Evolutionary conservation across 1,140 invertebrate genomes (phyloP).

Genomic region (Polypedilum vanderplanki): DNA sequence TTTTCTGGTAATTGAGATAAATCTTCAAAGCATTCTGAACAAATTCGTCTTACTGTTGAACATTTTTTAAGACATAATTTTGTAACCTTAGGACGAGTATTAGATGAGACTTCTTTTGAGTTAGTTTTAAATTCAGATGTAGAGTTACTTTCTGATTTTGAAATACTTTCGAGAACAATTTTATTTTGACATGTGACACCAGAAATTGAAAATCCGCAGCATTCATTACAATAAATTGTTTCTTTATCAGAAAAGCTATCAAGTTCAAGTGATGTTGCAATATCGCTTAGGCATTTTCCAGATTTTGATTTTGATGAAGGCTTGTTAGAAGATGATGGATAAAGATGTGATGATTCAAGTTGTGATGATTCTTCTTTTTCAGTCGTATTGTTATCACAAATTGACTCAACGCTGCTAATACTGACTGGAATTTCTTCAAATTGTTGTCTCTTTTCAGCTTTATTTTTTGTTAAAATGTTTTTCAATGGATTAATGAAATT

Average conservation of each 20-base stretch:
- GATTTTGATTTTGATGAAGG: background rate
- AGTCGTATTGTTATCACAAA: background rate
- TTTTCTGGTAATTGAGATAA: background rate
- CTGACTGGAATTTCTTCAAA: background rate
- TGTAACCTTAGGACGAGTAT: background rate
- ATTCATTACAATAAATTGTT: background rate
- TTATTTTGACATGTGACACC: background rate
- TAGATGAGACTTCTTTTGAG: background rate
- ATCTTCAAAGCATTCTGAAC: conserved; percentile 21
- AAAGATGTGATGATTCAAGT: background rate
- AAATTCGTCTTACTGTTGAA: background rate
- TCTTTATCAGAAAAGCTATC: background rate
- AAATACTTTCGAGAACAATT: background rate
- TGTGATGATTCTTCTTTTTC: background rate
- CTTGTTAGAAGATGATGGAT: background rate
- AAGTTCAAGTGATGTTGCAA: background rate
- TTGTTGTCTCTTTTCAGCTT: background rate
- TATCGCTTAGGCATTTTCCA: background rate
- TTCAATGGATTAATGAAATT: background rate
- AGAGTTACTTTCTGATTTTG: background rate
- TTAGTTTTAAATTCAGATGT: background rate
- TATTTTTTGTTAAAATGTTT: background rate
- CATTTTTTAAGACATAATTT: background rate
- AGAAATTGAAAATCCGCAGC: background rate
- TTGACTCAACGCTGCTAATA: background rate